phyloP scores from a whole-genome alignment of 2,113 vertebrate species.

The Cyanoramphus novaezelandiae region DNA sequence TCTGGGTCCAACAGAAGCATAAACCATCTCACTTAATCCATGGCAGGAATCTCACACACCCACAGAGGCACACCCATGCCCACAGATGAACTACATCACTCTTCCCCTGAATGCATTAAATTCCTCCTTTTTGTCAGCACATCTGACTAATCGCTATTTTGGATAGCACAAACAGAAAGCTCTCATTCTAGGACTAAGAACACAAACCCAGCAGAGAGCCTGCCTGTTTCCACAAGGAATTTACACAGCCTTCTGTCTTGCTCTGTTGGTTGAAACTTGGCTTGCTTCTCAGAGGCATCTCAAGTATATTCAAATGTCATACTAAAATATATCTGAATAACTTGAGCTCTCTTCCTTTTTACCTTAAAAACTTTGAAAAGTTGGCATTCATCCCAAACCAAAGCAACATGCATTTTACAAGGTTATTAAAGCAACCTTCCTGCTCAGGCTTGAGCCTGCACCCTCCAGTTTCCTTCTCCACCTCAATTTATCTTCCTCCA shows the following conservation, averaged over 20 bases:
- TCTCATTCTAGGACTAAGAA: neutral
- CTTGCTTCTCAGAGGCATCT: neutral
- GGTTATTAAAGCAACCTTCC: conserved; percentile 19
- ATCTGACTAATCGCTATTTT: neutral
- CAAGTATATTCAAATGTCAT: neutral
- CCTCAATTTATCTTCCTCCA: conserved; percentile 56
- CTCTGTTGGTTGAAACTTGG: neutral
- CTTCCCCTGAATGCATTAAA: neutral
- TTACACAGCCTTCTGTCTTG: neutral
- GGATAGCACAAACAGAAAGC: neutral
- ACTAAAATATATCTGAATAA: neutral
- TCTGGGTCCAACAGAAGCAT: neutral
- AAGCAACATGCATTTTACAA: neutral
- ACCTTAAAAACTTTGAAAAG: neutral
- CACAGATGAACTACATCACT: neutral
- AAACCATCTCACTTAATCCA: neutral
- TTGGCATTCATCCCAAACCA: neutral
- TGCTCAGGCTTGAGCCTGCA: conserved; percentile 18
- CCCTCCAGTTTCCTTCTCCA: conserved; percentile 49
- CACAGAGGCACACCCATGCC: neutral
- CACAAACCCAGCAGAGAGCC: neutral
- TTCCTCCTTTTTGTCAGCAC: neutral
- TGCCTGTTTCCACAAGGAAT: neutral
- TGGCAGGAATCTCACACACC: neutral
- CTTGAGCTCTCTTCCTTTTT: neutral